phyloP scores from a whole-genome alignment of 1,140 invertebrate genomes.

The Holotrichia oblita region DNA sequence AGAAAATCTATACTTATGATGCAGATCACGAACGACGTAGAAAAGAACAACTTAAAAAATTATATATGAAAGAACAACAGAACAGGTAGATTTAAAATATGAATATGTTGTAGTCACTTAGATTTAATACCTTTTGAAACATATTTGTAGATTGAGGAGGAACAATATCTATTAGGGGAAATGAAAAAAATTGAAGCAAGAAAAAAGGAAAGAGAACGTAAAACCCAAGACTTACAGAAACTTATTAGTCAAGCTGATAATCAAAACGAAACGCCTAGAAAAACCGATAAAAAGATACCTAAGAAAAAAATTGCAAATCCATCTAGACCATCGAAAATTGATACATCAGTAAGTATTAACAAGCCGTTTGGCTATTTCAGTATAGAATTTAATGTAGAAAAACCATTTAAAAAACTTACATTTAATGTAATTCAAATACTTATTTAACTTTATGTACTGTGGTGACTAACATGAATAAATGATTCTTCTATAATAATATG shows the following conservation, averaged over 20 bases:
- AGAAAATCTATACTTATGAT: constrained; percentile 89
- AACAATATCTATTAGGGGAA: constrained; percentile 90
- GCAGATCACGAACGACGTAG: constrained; percentile 93
- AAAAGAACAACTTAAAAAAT: constrained; percentile 92
- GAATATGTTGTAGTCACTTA: too few relatives aligned
- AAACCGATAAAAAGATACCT: constrained; percentile 74
- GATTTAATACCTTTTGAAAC: background rate
- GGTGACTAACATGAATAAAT: background rate
- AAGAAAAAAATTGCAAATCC: constrained; percentile 77
- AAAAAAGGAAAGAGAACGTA: constrained; percentile 97
- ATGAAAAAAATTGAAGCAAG: constrained; percentile 95
- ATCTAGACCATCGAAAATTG: constrained; percentile 77
- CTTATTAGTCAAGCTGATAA: constrained; percentile 92
- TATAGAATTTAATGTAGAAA: too few relatives aligned
- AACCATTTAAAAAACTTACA: too few relatives aligned
- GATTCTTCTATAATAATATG: background rate
- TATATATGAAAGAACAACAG: constrained; percentile 93
- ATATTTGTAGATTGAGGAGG: constrained; percentile 85
- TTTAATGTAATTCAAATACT: too few relatives aligned
- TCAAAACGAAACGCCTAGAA: constrained; percentile 62
- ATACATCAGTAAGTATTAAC: constrained; percentile 71
- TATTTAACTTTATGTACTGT: too few relatives aligned
- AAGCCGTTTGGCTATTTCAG: background rate
- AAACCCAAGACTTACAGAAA: constrained; percentile 98
- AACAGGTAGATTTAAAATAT: too few relatives aligned